Evolutionary conservation across 1,140 invertebrate genomes (phyloP).

Genomic region (Potamilus streckersoni): DNA sequence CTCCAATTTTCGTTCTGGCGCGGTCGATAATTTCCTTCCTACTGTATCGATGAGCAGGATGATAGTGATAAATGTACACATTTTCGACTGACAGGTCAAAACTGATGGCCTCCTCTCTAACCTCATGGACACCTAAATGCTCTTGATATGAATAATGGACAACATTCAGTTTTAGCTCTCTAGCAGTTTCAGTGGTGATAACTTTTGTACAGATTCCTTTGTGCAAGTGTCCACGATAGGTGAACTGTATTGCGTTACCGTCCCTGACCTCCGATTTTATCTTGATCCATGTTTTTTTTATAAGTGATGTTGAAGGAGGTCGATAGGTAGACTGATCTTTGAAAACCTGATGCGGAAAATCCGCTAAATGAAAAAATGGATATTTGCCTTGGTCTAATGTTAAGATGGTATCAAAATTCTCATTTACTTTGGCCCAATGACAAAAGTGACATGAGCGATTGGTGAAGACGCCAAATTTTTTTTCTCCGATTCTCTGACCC

Average conservation of each 20-base stretch:
- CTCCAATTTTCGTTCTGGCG: constrained; percentile 2
- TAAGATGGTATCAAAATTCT: background rate
- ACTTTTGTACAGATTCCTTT: constrained; percentile 14
- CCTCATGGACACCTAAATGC: background rate
- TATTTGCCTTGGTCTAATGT: no score
- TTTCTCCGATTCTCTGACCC: constrained; percentile 16
- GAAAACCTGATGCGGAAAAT: background rate
- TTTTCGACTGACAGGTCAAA: constrained; percentile 7
- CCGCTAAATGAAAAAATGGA: no score
- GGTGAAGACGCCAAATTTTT: constrained; percentile 13
- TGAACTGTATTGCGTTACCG: constrained; percentile 12
- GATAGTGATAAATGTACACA: constrained; percentile 22
- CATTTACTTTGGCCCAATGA: constrained; percentile 22
- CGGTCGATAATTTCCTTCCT: constrained; percentile 10
- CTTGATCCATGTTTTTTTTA: constrained; percentile 3
- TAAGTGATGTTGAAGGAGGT: background rate
- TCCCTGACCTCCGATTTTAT: constrained; percentile 6
- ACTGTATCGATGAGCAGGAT: constrained; percentile 10
- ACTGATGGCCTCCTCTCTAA: background rate
- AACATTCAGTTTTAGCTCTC: background rate
- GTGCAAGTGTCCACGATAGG: constrained; percentile 7
- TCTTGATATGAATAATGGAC: constrained; percentile 4
- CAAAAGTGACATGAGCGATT: constrained; percentile 27
- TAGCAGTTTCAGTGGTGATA: background rate
- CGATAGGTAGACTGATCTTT: background rate